Base-by-base conservation (phyloP, 2,797 vertebrate species). In the Thalassophryne amazonica region DNA sequence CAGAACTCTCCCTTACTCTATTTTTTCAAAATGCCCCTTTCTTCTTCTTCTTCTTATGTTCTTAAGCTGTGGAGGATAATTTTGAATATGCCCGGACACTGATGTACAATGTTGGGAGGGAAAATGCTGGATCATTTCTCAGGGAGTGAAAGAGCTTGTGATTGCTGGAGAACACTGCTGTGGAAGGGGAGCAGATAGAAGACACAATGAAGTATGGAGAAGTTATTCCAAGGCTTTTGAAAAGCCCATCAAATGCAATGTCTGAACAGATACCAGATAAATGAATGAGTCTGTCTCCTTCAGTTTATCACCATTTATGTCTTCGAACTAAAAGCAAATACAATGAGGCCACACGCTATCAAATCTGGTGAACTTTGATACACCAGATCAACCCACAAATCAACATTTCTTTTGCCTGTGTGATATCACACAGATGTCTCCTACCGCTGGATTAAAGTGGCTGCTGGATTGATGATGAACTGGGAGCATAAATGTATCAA, bases 51-150 rank as follows among this genome's bases (percentile, higher is more conserved):
- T 67, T 49, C 20, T 49, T 19, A 35, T 18, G 16, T 14, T 16
- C 5, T 7, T 27, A 33, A 50, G 40, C 45, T 38, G 5, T 17
- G 21, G 47, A 51, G 69, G 76, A 76, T 79, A 86, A 78, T 80
- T 82, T 82, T 73, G 55, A 84, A 79, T 38, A 60, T 51, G 34
- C 51, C 64, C 24, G 47, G 45, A 56, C 32, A 40, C 46, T 75
- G 62, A 73, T 66, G 78, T 78, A 65, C 64, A 57, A 65, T 76
- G 51, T 59, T 63, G 48, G 15, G 8, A 60, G 47, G 23, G 75
- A 81, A 83, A 80, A 72, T 66, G 64, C 57, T 59, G 63, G 80
- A 47, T 80, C 76, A 78, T 83, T 86, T 81, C n/a, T 85, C 84
- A 69, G 76, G 75, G 67, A 84, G 78, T 83, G 80, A 79, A 71